These are phyloP conservation scores for Chloroceryle amazona DNA, from an alignment of 2,797 vertebrate genomes.

Conservation along the genomic window DNA sequence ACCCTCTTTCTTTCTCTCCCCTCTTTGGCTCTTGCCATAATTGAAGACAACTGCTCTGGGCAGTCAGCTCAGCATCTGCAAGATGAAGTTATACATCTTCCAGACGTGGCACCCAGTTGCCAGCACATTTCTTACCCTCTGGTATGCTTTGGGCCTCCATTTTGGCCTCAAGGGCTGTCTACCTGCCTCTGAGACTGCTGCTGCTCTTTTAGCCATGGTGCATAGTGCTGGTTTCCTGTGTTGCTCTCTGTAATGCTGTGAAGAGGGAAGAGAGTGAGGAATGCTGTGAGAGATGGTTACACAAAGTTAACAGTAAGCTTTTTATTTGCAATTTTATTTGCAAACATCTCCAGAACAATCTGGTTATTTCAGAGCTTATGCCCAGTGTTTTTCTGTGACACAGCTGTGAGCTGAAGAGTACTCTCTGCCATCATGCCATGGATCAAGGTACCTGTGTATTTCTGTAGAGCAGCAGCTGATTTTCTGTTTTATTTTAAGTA, in stretches of 20 bases:
- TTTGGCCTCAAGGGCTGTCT: neutral
- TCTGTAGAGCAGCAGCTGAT: neutral
- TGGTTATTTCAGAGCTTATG: neutral
- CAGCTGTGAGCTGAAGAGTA: neutral
- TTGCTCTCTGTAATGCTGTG: neutral
- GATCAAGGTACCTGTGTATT: neutral
- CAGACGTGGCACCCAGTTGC: conserved; percentile 13
- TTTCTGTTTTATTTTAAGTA: conserved; percentile 51
- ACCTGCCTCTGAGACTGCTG: neutral
- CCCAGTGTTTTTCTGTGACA: neutral
- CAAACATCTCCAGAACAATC: neutral
- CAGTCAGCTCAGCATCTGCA: conserved; percentile 17
- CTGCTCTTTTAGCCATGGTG: neutral
- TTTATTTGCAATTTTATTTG: neutral
- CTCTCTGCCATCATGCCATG: neutral
- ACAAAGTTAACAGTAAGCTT: neutral
- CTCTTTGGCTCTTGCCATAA: conserved; percentile 41
- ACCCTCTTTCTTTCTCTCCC: conserved; percentile 28
- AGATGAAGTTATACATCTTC: conserved; percentile 54
- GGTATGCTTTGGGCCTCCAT: neutral
- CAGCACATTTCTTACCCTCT: conserved; percentile 19
- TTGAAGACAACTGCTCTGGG: conserved; percentile 74
- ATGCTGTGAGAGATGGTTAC: neutral
- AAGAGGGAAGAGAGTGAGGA: neutral
- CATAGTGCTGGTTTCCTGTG: neutral